Conservation (phyloP, 2,888 invertebrate genomes). For the Oligia fasciuncula region DNA sequence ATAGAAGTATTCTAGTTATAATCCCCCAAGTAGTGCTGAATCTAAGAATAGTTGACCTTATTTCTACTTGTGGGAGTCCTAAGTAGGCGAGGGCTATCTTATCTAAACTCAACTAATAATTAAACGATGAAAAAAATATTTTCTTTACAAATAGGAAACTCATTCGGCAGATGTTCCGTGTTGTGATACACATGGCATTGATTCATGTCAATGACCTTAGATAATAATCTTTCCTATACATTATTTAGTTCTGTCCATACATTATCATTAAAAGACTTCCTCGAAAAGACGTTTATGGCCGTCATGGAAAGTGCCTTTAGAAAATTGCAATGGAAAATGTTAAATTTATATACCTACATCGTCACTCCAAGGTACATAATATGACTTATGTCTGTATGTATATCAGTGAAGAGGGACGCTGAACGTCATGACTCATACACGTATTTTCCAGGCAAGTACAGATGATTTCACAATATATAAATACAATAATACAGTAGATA, state of each 20-base stretch:
- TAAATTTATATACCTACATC: neutral
- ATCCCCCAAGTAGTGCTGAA: conserved; percentile 35
- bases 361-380: conserved; percentile 6
- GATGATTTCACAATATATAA: conserved; percentile 29
- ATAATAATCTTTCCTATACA: conserved; percentile 10
- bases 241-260: conserved; percentile 11
- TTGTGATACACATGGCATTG: conserved; percentile 13
- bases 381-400: conserved; percentile 27
- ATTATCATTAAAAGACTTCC: conserved; percentile 4
- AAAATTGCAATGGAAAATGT: conserved; percentile 27
- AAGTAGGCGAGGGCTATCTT: conserved; percentile 34
- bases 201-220: conserved; percentile 29
- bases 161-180: conserved; percentile 2
- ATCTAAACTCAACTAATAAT: conserved; percentile 25
- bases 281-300: neutral
- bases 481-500: conserved; percentile 15
- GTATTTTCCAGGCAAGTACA: conserved; percentile 41
- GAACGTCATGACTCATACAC: conserved; percentile 43
- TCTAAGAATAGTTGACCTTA: conserved; percentile 45
- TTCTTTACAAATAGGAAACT: conserved; percentile 9
- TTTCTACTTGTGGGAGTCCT: conserved; percentile 42
- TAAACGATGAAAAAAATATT: conserved; percentile 27
- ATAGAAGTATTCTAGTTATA: neutral
- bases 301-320: conserved; percentile 23
- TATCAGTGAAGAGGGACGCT: conserved; percentile 24